phyloP scores from a whole-genome alignment of 92 coral and sea anemone species.

The Porites lobata region DNA sequence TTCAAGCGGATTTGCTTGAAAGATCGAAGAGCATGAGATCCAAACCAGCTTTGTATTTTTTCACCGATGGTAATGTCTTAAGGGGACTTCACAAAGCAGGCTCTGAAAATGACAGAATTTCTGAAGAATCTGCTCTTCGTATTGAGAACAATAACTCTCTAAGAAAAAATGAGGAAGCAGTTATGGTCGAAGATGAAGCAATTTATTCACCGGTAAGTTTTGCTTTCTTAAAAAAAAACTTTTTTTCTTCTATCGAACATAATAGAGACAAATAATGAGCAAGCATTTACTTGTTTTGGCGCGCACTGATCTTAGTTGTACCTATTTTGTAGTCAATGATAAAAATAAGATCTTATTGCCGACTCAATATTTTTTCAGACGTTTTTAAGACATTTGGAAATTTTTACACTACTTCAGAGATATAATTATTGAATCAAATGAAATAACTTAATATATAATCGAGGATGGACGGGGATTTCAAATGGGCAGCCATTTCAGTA shows the following conservation, averaged over 20 bases:
- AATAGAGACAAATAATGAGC: too few species aligned
- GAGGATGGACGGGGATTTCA: too few species aligned
- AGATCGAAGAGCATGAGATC: neutral
- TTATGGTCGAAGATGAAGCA: neutral
- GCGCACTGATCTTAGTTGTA: too few species aligned
- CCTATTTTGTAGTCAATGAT: too few species aligned
- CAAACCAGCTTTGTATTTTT: neutral
- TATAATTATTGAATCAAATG: too few species aligned
- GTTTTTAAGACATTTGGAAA: too few species aligned
- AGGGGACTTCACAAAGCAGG: constrained; percentile 19
- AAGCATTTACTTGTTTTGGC: too few species aligned
- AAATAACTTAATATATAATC: neutral
- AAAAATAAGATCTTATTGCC: neutral
- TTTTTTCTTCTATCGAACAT: too few species aligned
- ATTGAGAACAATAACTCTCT: constrained; percentile 10
- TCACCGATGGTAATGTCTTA: neutral
- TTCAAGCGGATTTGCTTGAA: constrained; percentile 4
- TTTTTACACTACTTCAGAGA: too few species aligned
- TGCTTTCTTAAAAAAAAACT: too few species aligned
- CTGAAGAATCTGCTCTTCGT: neutral
- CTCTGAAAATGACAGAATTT: constrained; percentile 3
- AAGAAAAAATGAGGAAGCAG: neutral
- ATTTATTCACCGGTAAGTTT: constrained; percentile 5
- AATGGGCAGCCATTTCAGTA: too few species aligned
- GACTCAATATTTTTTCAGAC: too few species aligned